phyloP scores from a whole-genome alignment of 2,888 invertebrate genomes.

The Apodemia duryi region DNA sequence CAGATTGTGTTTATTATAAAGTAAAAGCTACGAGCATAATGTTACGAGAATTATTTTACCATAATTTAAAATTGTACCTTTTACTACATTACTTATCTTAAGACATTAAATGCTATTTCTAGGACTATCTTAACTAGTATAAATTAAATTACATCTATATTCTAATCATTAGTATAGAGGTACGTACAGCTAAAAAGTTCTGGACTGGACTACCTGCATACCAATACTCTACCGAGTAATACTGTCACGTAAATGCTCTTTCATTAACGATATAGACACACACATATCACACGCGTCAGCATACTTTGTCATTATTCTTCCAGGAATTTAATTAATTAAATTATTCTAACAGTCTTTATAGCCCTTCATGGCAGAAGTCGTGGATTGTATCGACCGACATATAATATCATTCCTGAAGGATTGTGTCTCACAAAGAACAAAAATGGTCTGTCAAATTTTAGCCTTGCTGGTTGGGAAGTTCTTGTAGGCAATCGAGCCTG shows the following conservation, averaged over 20 bases:
- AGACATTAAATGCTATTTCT: slow-evolving; percentile 29
- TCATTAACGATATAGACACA: slow-evolving; percentile 53
- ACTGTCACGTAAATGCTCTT: slow-evolving; percentile 75
- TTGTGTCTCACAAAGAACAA: slow-evolving; percentile 93
- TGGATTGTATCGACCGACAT: slow-evolving; percentile 93
- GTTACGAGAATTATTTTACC: neutral
- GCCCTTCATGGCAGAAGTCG: slow-evolving; percentile 84
- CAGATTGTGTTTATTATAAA: slow-evolving; percentile 53
- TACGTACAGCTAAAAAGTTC: slow-evolving; percentile 33
- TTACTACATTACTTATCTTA: slow-evolving; percentile 37
- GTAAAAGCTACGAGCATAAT: slow-evolving; percentile 41
- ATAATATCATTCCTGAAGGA: slow-evolving; percentile 93
- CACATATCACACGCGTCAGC: slow-evolving; percentile 66
- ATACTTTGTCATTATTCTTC: slow-evolving; percentile 71
- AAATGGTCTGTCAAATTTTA: slow-evolving; percentile 93
- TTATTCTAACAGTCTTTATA: slow-evolving; percentile 72
- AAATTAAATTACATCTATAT: slow-evolving; percentile 11
- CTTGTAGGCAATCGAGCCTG: slow-evolving; percentile 85
- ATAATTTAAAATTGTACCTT: slow-evolving; percentile 39
- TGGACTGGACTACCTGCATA: slow-evolving; percentile 45
- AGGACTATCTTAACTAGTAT: slow-evolving; percentile 41
- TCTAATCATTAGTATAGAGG: slow-evolving; percentile 42
- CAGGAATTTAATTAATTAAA: slow-evolving; percentile 61
- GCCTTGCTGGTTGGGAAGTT: slow-evolving; percentile 81
- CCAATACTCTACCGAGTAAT: slow-evolving; percentile 62